Evolutionary conservation across 92 coral and sea anemone genomes (phyloP), one percentile per base, ranked within the genome.

Genomic region (Bergia sp.): DNA sequence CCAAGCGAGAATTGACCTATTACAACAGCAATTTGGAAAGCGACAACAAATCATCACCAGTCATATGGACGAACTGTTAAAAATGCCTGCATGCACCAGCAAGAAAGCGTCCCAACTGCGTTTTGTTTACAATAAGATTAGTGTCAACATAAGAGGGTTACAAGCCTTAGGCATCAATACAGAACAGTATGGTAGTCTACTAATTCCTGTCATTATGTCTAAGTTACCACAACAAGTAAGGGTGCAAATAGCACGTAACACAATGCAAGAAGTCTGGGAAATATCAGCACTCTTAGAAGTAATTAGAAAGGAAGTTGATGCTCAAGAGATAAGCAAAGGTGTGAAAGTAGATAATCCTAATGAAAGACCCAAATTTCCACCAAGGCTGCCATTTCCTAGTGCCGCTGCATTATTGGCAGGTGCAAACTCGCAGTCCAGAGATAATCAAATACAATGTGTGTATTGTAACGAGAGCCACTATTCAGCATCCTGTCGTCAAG

Each of bases 171-270:
- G 93, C 23, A 91, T 90, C 0, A 72, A 55, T 57, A 53, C 93
- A 12, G 49, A 40, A 4, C 91, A 90, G 37, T 92, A 92, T 61
- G 91, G 95, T 4, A 87, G 95, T 61, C 55, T 92, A 1, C 69
- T 88, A n/a, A 91, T 91, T 53, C 93, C 91, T 0, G 86, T 93
- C 0, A 90, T 91, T 5, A 91, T 93, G 93, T 79, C 95, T 4
- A 89, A 86, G 57, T 29, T 93, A 42, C 93, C 93, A 3, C 81
- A 61, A 20, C 93, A 93, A 23, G 85, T 93, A 0, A 2, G 93
- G 45, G 53, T 93, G 50, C 93, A 93, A 86, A 73, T 80, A 13
- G 95, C 92, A 1, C 29, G 89, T 43, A 85, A 73, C 15, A 93
- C 92, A 12, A 81, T 91, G 4, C 64, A 81, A 43, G 93, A 91